These are phyloP conservation scores for Drosophila grimshawi DNA, from an alignment of 1,140 invertebrate genomes.

Conservation along the genomic window DNA sequence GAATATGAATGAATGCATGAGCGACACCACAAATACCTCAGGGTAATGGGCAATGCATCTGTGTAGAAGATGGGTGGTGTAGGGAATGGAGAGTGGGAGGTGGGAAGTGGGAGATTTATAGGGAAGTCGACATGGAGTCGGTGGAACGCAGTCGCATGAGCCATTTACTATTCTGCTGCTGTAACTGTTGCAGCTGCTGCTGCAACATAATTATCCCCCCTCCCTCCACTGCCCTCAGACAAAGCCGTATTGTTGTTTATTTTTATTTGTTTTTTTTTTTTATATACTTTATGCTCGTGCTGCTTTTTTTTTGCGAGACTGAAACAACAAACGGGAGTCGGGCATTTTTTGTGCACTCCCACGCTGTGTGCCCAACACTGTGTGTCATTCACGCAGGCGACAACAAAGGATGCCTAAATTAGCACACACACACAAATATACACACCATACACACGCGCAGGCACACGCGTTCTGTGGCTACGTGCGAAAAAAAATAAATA, in stretches of 20 bases:
- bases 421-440: constrained; percentile 53
- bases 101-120: background rate
- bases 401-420: constrained; percentile 75
- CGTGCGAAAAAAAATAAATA: constrained; percentile 59
- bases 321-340: constrained; percentile 40
- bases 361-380: constrained; percentile 33
- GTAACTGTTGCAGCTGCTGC: constrained; percentile 42
- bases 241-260: constrained; percentile 70
- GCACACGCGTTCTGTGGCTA: constrained; percentile 38
- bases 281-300: background rate
- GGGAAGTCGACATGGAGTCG: background rate
- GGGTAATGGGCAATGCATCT: constrained; percentile 26
- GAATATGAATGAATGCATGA: constrained; percentile 42
- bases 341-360: constrained; percentile 32
- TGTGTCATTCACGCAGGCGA: constrained; percentile 55
- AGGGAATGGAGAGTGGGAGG: background rate
- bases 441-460: constrained; percentile 18
- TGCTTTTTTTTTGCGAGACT: constrained; percentile 6
- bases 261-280: constrained; percentile 37
- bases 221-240: constrained; percentile 47
- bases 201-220: constrained; percentile 22
- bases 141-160: constrained; percentile 16
- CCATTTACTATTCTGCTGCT: constrained; percentile 40
- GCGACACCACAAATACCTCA: constrained; percentile 28
- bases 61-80: background rate